Conservation (phyloP, 2,888 invertebrate species). For the Synergus itoensis region DNA sequence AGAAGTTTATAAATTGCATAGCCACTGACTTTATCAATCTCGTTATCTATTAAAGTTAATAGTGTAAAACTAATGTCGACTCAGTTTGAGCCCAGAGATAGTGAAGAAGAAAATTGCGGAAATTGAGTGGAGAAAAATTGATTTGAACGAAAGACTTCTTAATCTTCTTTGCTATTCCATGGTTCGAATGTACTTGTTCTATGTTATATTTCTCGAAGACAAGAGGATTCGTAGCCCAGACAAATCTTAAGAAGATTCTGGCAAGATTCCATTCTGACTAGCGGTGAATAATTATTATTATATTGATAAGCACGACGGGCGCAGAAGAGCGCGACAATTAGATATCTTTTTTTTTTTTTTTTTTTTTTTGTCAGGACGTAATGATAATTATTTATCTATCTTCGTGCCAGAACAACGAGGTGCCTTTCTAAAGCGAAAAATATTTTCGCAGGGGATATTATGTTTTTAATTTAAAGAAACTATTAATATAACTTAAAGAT, state of each 20-base stretch:
- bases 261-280: constrained; percentile 24
- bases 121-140: not conserved
- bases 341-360: constrained; percentile 57
- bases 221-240: constrained; percentile 36
- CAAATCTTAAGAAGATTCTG: not conserved
- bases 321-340: constrained; percentile 68
- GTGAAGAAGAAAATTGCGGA: not conserved
- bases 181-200: constrained; percentile 6
- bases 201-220: constrained; percentile 16
- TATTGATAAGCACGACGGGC: constrained; percentile 67
- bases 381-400: constrained; percentile 65
- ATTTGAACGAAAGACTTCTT: not conserved
- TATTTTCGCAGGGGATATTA: constrained; percentile 20
- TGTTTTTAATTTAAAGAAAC: constrained; percentile 33
- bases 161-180: constrained; percentile 17
- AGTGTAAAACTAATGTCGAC: constrained; percentile 15
- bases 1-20: not conserved
- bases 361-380: constrained; percentile 56
- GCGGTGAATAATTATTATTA: constrained; percentile 48
- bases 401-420: constrained; percentile 64
- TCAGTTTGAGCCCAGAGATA: constrained; percentile 23
- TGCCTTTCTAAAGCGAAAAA: constrained; percentile 62
- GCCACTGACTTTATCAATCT: not conserved
- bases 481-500: constrained; percentile 49
- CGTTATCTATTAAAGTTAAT: not conserved